Evolutionary conservation across 92 coral and sea anemone genomes (phyloP), one percentile per base, ranked within the genome.

Genomic region (Porites evermanni): DNA sequence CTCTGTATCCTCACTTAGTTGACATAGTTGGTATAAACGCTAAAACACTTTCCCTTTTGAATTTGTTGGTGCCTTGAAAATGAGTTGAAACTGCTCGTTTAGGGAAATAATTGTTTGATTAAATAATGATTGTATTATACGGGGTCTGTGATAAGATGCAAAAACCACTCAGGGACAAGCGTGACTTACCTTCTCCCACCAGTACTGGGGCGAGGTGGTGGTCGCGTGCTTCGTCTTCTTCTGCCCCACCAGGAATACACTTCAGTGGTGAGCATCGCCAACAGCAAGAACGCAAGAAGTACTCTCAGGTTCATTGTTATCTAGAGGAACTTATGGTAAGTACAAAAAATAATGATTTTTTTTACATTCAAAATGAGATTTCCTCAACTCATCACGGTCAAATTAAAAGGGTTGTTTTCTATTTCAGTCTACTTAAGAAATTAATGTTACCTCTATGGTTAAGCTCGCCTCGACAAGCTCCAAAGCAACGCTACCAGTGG

Each of bases 261-360:
- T 12, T 23, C 64, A 20, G 64, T 74, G 65, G 47, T 56, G 60
- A 74, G 54, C 78, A 74, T 19, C 4, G 64, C 78, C 64, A 74
- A 26, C 14, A 73, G 9, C 65, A 74, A 53, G 20, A 74, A 53
- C 65, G n/a, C 64, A 7, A 74, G 23, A 14, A 74, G 12, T 18
- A 74, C 38, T n/a, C 21, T 74, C 7, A 26, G 38, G 64, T 74
- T 74, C 78, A 74, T 74, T 53, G 17, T 20, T 20, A 9, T 5
- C 64, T 19, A 12, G 64, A 18, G 7, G 20, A 74, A 38, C 10
- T 12, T 7, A 14, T 16, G 13, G 20, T 16, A 53, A 74, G n/a
- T 6, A 75, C 74, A 81, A 16, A 11, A 56, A 56, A 7, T 8
- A 56, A 3, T 11, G 5, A 4, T 56, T 12, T 56, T 56, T 9